Conservation (phyloP, 2,797 vertebrate species). For the Paguma larvata region DNA sequence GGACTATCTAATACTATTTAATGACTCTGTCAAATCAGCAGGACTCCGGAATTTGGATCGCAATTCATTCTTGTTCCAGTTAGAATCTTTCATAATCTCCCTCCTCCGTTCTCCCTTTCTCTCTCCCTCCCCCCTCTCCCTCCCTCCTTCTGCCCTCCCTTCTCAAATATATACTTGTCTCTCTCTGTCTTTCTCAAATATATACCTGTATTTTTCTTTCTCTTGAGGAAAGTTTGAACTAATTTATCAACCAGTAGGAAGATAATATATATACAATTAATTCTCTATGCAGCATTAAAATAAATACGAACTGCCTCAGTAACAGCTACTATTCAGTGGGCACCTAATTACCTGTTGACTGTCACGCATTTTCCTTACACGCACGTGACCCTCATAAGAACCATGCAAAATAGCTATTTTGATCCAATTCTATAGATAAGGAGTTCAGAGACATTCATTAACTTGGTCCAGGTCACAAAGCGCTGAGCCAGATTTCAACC, state of each 20-base stretch:
- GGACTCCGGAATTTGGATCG: background rate
- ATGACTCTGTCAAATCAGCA: background rate
- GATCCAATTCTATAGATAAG: constrained; percentile 10
- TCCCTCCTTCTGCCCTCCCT: no score
- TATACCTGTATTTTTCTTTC: background rate
- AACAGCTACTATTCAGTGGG: background rate
- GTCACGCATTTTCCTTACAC: background rate
- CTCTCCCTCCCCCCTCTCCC: background rate
- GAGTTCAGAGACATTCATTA: constrained; percentile 1
- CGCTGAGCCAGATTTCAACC: background rate
- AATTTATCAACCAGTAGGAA: background rate
- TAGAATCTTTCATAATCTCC: background rate
- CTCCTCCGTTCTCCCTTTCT: background rate
- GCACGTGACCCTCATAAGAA: background rate
- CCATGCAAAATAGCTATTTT: constrained; percentile 3
- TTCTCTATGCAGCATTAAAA: background rate
- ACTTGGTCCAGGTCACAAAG: constrained; percentile 8
- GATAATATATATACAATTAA: background rate
- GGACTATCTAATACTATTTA: background rate
- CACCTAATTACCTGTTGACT: background rate
- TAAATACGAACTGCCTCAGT: background rate
- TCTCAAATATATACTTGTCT: background rate
- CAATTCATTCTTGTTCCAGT: background rate
- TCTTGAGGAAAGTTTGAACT: background rate
- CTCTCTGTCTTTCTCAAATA: no score